Conservation (phyloP, 2,888 invertebrate species). For the Erannis defoliaria region DNA sequence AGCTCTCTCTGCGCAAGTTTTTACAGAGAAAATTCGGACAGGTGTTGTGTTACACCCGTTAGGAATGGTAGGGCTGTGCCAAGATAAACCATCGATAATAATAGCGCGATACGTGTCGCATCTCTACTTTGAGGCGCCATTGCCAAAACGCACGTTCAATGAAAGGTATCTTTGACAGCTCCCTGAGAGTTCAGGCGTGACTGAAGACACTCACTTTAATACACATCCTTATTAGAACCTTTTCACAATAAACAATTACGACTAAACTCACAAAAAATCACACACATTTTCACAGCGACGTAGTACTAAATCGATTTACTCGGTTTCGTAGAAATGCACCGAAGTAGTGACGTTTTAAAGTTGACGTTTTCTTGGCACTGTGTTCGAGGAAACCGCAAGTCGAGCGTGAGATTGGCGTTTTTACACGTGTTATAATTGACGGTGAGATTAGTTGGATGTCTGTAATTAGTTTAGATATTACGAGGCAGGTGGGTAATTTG, state of each 20-base stretch:
- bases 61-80: constrained; percentile 41
- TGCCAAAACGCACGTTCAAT: constrained; percentile 71
- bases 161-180: constrained; percentile 68
- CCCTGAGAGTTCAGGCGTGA: constrained; percentile 27
- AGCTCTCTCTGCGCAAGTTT: constrained; percentile 20
- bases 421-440: constrained; percentile 38
- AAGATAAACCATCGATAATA: constrained; percentile 48
- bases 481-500: constrained; percentile 19
- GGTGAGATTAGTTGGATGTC: constrained; percentile 19
- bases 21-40: constrained; percentile 36
- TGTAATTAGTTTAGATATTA: constrained; percentile 23
- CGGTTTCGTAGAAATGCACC: constrained; percentile 56
- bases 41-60: constrained; percentile 43
- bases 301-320: constrained; percentile 5
- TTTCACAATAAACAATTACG: constrained; percentile 12
- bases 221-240: neutral
- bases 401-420: constrained; percentile 45
- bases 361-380: constrained; percentile 53
- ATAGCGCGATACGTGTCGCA: constrained; percentile 39
- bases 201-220: constrained; percentile 16
- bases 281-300: neutral
- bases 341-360: constrained; percentile 64
- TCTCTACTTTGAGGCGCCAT: constrained; percentile 68
- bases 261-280: neutral
- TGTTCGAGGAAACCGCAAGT: constrained; percentile 40